phyloP scores from a whole-genome alignment of 2,797 vertebrate genomes.

The Peromyscus nudipes region DNA sequence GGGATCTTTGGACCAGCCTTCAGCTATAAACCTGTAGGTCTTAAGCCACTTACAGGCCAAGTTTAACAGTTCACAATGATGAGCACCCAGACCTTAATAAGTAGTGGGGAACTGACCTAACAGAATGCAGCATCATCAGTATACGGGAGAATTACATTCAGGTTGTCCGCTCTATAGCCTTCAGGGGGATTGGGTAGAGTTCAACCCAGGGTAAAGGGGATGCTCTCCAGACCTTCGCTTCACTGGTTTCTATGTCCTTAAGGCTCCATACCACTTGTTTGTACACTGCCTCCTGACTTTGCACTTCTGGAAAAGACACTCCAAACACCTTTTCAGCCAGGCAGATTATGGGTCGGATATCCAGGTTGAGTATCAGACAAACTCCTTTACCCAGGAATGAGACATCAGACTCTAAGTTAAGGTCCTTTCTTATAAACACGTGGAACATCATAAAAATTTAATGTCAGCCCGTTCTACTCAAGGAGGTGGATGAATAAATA shows the following conservation, averaged over 20 bases:
- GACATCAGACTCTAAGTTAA: slow-evolving; percentile 5
- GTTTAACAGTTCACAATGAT: background rate
- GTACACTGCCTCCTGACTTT: background rate
- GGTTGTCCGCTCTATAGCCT: background rate
- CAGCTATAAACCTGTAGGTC: background rate
- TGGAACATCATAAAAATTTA: background rate
- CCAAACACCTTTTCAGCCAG: slow-evolving; percentile 42
- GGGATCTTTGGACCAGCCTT: background rate
- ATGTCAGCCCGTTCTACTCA: slow-evolving; percentile 60
- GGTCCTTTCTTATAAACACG: slow-evolving; percentile 53
- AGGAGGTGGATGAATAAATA: slow-evolving; percentile 32
- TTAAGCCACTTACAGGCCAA: background rate
- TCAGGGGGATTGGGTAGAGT: background rate
- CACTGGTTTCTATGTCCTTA: background rate
- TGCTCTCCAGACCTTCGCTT: background rate
- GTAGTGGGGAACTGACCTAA: background rate
- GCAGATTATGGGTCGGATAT: slow-evolving; percentile 33
- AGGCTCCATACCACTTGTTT: background rate
- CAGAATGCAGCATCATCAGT: background rate
- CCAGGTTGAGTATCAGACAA: slow-evolving; percentile 24
- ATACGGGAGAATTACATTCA: background rate
- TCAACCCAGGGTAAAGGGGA: background rate
- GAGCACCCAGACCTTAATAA: background rate
- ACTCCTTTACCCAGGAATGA: slow-evolving; percentile 34
- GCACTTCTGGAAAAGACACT: background rate